Base-by-base conservation (phyloP, 2,797 vertebrate species). In the Bufotes viridis region DNA sequence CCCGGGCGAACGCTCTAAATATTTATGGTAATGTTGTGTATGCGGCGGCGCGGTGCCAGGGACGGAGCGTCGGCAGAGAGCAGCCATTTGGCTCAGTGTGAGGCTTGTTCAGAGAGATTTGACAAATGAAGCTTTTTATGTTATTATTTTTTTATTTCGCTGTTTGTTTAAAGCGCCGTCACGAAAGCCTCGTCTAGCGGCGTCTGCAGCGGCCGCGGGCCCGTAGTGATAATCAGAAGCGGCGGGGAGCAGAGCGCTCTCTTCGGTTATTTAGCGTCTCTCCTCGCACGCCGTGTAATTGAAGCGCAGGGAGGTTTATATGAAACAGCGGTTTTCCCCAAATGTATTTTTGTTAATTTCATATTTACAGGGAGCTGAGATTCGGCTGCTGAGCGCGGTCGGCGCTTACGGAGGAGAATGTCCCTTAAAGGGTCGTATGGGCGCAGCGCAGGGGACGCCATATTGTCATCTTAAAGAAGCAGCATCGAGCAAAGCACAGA, bases 61-160 rank as follows among this genome's bases (percentile, higher is more conserved):
- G n/a, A 13, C 10, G 63, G 74, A 67, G 58, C 57, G 67, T 6
- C 65, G 55, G 70, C 79, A 82, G 61, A 75, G 72, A 74, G 29
- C 53, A 11, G 14, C 58, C 58, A 78, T 78, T 87, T 82, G 86
- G 86, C 86, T 26, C 86, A 87, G 86, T 53, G 42, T 72, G 79
- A 69, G 11, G 53, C 72, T 78, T 67, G 58, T 87, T 87, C 81
- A 58, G 9, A 34, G 24, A 75, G 72, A 83, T 87, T 65, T 83
- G 49, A 65, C 78, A 81, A 87, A 87, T 74, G 20, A 29, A 10
- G 29, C 58, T 72, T 67, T 24, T 81, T 86, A 78, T 61, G 29
- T 69, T 15, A 26, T 20, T 51, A 6, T 58, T 58, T 20, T 55
- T 84, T n/a, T 86, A 57, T 75, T 75, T 75, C 7, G 20, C 84